These are phyloP conservation scores for Ctenochaetus hawaiiensis DNA, from an alignment of 2,797 vertebrate species.

Conservation along the genomic window DNA sequence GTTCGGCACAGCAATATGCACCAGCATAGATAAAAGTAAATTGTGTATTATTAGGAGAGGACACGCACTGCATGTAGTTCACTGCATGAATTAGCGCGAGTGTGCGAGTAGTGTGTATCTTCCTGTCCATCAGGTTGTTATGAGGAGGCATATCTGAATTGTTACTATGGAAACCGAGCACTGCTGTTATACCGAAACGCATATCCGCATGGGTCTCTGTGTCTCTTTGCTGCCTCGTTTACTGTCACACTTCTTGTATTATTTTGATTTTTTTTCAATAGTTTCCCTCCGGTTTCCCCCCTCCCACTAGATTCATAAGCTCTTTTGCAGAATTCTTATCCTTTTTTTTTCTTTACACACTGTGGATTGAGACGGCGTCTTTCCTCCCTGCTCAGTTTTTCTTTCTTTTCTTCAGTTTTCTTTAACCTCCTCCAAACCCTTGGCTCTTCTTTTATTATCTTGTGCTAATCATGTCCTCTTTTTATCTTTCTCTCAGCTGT, in stretches of 20 bases:
- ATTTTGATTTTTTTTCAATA: constrained; percentile 40
- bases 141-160: constrained; percentile 84
- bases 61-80: constrained; percentile 34
- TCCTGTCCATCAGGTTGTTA: constrained; percentile 74
- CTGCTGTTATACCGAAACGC: constrained; percentile 77
- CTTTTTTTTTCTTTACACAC: constrained; percentile 13
- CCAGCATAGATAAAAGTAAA: constrained; percentile 58
- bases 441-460: constrained; percentile 53
- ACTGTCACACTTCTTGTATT: constrained; percentile 62
- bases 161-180: constrained; percentile 88
- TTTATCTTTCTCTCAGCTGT: constrained; percentile 65
- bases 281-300: constrained; percentile 30
- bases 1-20: constrained; percentile 7
- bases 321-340: constrained; percentile 24
- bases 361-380: constrained; percentile 18
- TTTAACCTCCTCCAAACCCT: constrained; percentile 58
- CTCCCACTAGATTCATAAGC: constrained; percentile 40
- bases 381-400: constrained; percentile 13
- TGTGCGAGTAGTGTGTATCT: constrained; percentile 60
- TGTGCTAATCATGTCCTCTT: constrained; percentile 70
- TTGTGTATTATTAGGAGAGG: constrained; percentile 57
- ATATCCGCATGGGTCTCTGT: constrained; percentile 67
- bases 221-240: constrained; percentile 50
- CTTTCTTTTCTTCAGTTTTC: constrained; percentile 31
- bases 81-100: constrained; percentile 42